Conservation (phyloP, 2,888 invertebrate species). For the Nymphalis c-album region DNA sequence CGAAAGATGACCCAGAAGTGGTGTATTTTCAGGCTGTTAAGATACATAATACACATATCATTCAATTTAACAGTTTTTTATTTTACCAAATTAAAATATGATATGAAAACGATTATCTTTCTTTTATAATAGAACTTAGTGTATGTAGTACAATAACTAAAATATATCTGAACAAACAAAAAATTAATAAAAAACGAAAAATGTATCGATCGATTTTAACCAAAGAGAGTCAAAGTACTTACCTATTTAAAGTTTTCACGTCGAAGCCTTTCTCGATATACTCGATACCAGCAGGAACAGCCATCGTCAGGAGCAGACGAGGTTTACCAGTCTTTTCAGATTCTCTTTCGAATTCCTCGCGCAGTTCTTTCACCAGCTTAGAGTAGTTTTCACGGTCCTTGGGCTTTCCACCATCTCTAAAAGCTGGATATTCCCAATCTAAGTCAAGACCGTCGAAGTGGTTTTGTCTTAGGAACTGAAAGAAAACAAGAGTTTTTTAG, state of each 20-base stretch:
- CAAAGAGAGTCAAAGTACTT: slow-evolving; percentile 37
- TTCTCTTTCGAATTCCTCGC: slow-evolving; percentile 94
- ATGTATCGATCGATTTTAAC: no score
- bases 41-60: no score
- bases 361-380: slow-evolving; percentile 91
- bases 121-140: no score
- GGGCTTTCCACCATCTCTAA: slow-evolving; percentile 89
- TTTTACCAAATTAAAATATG: no score
- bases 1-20: no score
- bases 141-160: no score
- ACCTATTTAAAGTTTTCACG: slow-evolving; percentile 91
- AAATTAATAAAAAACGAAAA: no score
- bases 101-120: no score
- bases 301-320: slow-evolving; percentile 92
- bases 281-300: slow-evolving; percentile 95
- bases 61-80: no score
- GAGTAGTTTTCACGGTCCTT: slow-evolving; percentile 94
- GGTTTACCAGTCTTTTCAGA: slow-evolving; percentile 90
- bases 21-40: no score
- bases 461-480: slow-evolving; percentile 90
- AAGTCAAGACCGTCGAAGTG: slow-evolving; percentile 96
- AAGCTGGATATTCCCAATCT: slow-evolving; percentile 95
- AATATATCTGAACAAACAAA: no score
- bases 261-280: slow-evolving; percentile 97
- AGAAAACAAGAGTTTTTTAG: not conserved